Evolutionary conservation across 2,888 invertebrate genomes (phyloP), one percentile per base, ranked within the genome.

Genomic region (Xestoiulus laeticollis): DNA sequence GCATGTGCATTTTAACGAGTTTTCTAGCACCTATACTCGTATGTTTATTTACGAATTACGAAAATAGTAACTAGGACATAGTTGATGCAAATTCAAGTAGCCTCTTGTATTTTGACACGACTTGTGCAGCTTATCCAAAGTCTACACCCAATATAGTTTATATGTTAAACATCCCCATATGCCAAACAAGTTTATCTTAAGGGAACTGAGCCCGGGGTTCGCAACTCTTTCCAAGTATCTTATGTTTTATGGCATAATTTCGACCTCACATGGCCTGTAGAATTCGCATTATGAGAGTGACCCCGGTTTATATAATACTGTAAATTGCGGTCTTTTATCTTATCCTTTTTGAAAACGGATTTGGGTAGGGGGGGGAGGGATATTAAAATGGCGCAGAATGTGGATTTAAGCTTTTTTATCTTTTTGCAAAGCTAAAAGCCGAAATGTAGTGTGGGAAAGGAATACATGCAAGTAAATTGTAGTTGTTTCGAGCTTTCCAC

Each of bases 31-130:
- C n/a, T n/a, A n/a, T n/a, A n/a, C n/a, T n/a, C 26, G 10, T 68
- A 26, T 26, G 68, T n/a, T 68, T 68, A 12, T 26, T 26, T 10
- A 1, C 68, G 26, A 26, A 26, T 68, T 68, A 26, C 12, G 26
- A 68, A 68, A 68, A 68, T 68, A 68, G 68, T 68, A 68, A 68
- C n/a, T 68, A 68, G 68, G 68, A 68, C 68, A 68, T 68, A 10
- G 26, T 26, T 5, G 26, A 68, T 68, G 68, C 26, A 68, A 68
- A 68, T 68, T 68, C n/a, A 26, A 68, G 26, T 26, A n/a, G 68
- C 12, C 68, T 26, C 68, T 68, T 68, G 68, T 26, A 26, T 68
- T 68, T 68, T 68, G 26, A 68, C 68, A 26, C 26, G 26, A 26
- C 26, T 38, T 68, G 26, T 26, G 48, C 48, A 48, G 48, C 48